Percentiles rank a stretch among this genome's conserved stretches.
These are phyloP conservation scores for Chondrosia reniformis DNA, from an alignment of 37 sponge, comb jelly and placozoan genomes.

Conservation along the genomic window DNA sequence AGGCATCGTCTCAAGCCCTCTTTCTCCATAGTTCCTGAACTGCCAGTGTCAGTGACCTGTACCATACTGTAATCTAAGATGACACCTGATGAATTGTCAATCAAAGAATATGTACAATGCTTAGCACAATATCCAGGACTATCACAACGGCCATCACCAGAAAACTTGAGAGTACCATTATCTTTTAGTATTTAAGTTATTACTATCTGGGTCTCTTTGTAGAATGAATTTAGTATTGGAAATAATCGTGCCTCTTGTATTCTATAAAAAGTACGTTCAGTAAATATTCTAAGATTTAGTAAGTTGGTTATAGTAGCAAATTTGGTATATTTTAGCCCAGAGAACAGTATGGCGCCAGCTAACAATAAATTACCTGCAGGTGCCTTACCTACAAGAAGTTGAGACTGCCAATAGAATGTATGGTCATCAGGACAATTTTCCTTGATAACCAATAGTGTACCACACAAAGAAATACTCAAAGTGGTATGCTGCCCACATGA, in stretches of 20 bases:
- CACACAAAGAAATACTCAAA: neutral
- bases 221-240: neutral
- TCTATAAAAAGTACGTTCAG: neutral
- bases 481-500: neutral
- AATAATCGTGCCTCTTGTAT: neutral
- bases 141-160: conserved; percentile 47
- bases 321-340: neutral
- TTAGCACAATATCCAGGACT: conserved; percentile 35
- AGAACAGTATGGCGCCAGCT: neutral
- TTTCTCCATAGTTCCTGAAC: conserved; percentile 36
- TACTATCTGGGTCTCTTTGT: neutral
- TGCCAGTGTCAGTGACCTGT: conserved; percentile 32
- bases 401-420: conserved; percentile 6
- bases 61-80: conserved; percentile 30
- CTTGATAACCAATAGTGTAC: neutral
- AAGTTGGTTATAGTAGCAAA: neutral
- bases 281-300: neutral
- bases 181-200: neutral
- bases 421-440: conserved; percentile 3
- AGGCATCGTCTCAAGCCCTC: conserved; percentile 25
- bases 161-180: neutral
- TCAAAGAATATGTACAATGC: conserved; percentile 29
- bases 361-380: conserved; percentile 16
- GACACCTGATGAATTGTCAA: conserved; percentile 9
- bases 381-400: neutral